Percentiles rank a stretch among this genome's conserved stretches.
These are phyloP conservation scores for Ophthalmolycus amberensis DNA, from an alignment of 2,113 vertebrate genomes.

Conservation along the genomic window DNA sequence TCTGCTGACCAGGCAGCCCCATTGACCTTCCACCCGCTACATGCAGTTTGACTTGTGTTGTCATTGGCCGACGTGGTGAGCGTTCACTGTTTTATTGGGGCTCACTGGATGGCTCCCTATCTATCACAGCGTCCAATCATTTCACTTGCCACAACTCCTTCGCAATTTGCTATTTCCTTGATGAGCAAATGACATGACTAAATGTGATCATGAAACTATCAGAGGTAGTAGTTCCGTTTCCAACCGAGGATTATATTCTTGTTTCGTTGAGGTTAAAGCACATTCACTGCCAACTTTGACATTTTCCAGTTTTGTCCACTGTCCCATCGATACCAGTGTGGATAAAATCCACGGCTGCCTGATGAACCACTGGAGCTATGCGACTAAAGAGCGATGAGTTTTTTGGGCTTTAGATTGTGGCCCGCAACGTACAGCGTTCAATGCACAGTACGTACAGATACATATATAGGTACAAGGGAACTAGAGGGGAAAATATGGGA, in stretches of 20 bases:
- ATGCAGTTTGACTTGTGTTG: constrained; percentile 60
- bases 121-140: constrained; percentile 58
- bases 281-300: background rate
- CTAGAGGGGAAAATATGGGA: background rate
- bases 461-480: background rate
- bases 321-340: background rate
- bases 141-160: constrained; percentile 27
- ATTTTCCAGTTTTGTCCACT: background rate
- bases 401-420: background rate
- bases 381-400: background rate
- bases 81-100: constrained; percentile 62
- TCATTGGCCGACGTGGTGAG: constrained; percentile 46
- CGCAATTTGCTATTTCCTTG: background rate
- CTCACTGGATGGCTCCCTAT: constrained; percentile 38
- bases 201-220: constrained; percentile 26
- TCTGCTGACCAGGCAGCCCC: constrained; percentile 67
- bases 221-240: background rate
- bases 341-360: background rate
- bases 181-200: constrained; percentile 7
- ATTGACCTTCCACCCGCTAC: constrained; percentile 45
- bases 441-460: background rate
- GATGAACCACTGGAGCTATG: background rate
- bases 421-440: background rate
- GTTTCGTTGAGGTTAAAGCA: background rate
- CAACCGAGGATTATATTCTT: background rate